These are phyloP conservation scores for Nomada ruficornis DNA, from an alignment of 2,888 invertebrate genomes.

Conservation along the genomic window DNA sequence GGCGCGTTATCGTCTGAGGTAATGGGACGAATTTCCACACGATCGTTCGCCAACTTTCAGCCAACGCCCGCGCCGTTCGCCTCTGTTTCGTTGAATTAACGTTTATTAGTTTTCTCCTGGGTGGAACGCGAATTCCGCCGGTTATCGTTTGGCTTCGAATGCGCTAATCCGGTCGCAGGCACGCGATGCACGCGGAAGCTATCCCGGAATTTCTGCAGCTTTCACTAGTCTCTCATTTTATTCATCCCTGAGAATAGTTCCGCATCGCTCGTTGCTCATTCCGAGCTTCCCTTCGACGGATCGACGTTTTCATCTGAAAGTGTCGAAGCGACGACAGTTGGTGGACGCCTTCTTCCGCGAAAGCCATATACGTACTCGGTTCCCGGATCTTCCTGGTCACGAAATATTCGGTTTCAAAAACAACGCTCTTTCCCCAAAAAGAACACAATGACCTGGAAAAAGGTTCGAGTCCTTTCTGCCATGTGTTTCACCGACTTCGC, in stretches of 20 bases:
- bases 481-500: conserved; percentile 45
- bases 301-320: background rate
- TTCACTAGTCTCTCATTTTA: conserved; percentile 39
- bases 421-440: conserved; percentile 34
- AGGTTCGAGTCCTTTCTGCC: conserved; percentile 15
- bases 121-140: conserved; percentile 68
- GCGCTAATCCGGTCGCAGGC: conserved; percentile 65
- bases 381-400: background rate
- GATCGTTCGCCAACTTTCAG: conserved; percentile 53
- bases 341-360: conserved; percentile 5
- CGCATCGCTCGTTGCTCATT: background rate
- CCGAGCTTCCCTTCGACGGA: background rate
- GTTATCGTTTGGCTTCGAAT: conserved; percentile 66
- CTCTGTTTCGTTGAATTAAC: conserved; percentile 76
- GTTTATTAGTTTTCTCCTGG: conserved; percentile 76
- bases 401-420: conserved; percentile 40
- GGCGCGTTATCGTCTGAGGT: conserved; percentile 9
- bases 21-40: conserved; percentile 33
- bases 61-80: conserved; percentile 29
- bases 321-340: conserved; percentile 6
- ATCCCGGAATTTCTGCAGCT: conserved; percentile 59
- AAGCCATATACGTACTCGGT: background rate
- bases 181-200: conserved; percentile 54
- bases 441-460: conserved; percentile 20
- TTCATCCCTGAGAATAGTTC: conserved; percentile 10